Evolutionary conservation across 1,140 invertebrate species (phyloP).

Genomic region (Penaeus indicus): DNA sequence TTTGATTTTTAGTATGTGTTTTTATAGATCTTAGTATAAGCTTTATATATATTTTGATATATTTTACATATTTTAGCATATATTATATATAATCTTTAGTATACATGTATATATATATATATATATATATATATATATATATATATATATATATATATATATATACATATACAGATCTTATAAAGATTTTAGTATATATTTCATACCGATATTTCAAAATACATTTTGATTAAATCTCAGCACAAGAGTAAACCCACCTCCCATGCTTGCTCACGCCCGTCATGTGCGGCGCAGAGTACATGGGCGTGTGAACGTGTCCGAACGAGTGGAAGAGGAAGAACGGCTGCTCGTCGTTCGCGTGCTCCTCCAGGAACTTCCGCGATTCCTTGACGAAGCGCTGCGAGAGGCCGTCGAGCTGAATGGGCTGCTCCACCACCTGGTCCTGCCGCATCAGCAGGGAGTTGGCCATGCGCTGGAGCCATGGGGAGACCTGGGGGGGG

Average conservation of each 20-base stretch:
- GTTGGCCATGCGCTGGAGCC: conserved; percentile 68
- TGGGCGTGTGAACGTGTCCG: conserved; percentile 68
- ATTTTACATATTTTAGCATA: background rate
- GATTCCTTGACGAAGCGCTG: conserved; percentile 67
- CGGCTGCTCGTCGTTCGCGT: conserved; percentile 3
- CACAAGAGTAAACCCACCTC: background rate
- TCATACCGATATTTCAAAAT: too few species aligned
- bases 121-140: conserved; percentile 8
- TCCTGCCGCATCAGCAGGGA: conserved; percentile 68
- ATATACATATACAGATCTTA: background rate
- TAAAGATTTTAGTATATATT: too few species aligned
- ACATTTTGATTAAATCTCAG: too few species aligned
- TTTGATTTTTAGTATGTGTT: too few species aligned
- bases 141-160: conserved; percentile 6
- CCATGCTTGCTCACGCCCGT: conserved; percentile 64
- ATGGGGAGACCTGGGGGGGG: conserved; percentile 51
- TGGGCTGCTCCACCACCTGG: conserved; percentile 68
- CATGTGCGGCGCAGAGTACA: conserved; percentile 66
- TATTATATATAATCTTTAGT: background rate
- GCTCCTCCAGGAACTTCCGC: conserved; percentile 57
- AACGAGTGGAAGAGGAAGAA: conserved; percentile 67
- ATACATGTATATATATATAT: conserved; percentile 14
- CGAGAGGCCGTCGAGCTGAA: conserved; percentile 67
- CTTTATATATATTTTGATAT: too few species aligned
- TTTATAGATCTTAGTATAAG: too few species aligned